Conservation (phyloP, 2,113 vertebrate genomes). For the Corythornis vintsioides region DNA sequence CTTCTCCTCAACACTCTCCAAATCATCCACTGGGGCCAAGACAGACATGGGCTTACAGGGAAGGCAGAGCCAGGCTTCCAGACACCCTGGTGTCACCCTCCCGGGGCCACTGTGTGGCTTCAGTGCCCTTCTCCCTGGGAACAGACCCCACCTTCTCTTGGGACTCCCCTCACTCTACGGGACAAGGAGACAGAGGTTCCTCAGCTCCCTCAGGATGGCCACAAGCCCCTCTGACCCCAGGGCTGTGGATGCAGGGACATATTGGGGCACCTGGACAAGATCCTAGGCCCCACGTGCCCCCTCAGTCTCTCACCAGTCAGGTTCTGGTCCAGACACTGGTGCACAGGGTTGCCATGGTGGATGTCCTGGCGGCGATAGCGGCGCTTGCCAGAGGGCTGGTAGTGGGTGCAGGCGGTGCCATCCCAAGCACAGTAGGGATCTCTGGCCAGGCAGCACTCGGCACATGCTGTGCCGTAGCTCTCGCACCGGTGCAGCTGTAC, state of each 20-base stretch:
- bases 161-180: background rate
- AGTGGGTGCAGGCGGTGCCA: constrained; percentile 81
- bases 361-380: constrained; percentile 87
- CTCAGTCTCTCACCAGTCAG: constrained; percentile 77
- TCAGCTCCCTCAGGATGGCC: background rate
- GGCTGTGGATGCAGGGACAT: background rate
- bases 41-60: background rate
- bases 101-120: accelerated
- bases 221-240: background rate
- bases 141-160: background rate
- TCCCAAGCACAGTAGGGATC: constrained; percentile 97
- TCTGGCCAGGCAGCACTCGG: constrained; percentile 93
- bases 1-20: constrained; percentile 75
- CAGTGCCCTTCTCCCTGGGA: background rate
- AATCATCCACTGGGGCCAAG: constrained; percentile 75
- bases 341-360: constrained; percentile 82
- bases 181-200: background rate
- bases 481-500: constrained; percentile 88
- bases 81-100: accelerated
- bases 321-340: constrained; percentile 90
- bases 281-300: background rate
- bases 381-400: constrained; percentile 79
- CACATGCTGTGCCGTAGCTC: constrained; percentile 89
- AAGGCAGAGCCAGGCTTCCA: background rate
- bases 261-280: background rate